phyloP scores from a whole-genome alignment of 2,797 vertebrate genomes.

The Anabas testudineus region DNA sequence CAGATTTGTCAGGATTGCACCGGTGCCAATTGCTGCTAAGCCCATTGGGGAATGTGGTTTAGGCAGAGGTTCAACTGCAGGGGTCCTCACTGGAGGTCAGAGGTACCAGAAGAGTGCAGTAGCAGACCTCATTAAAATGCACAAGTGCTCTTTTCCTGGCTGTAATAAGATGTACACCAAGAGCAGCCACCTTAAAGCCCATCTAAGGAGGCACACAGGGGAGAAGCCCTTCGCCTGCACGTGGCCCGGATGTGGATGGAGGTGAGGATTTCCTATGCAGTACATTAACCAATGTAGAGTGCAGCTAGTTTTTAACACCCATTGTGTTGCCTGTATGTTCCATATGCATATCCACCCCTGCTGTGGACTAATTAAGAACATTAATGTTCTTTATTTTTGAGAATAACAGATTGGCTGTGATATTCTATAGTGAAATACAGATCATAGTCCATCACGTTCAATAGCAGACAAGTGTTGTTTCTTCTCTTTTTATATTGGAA shows the following conservation, averaged over 20 bases:
- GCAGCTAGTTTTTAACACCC: too few relatives aligned
- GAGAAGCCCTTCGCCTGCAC: conserved; percentile 99
- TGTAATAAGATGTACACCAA: conserved; percentile 99
- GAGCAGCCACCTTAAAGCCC: conserved; percentile 98
- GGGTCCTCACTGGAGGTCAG: conserved; percentile 89
- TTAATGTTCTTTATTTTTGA: too few relatives aligned
- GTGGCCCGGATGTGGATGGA: conserved; percentile 98
- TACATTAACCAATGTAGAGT: background rate
- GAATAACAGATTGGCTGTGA: too few relatives aligned
- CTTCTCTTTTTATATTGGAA: background rate
- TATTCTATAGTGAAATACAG: too few relatives aligned
- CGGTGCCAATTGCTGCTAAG: conserved; percentile 96
- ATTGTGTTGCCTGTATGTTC: background rate
- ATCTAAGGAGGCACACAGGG: conserved; percentile 96
- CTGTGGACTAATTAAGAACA: background rate
- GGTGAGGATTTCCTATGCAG: conserved; percentile 91
- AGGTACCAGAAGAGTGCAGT: conserved; percentile 95
- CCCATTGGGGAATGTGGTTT: conserved; percentile 86
- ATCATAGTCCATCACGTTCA: too few relatives aligned
- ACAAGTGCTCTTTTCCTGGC: conserved; percentile 97
- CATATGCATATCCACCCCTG: conserved; percentile 19
- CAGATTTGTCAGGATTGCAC: conserved; percentile 97
- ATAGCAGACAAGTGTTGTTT: background rate
- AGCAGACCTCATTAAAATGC: conserved; percentile 99
- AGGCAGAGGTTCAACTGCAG: conserved; percentile 76